Evolutionary conservation across 2,797 vertebrate species (phyloP).

Genomic region (Sphaeramia orbicularis): DNA sequence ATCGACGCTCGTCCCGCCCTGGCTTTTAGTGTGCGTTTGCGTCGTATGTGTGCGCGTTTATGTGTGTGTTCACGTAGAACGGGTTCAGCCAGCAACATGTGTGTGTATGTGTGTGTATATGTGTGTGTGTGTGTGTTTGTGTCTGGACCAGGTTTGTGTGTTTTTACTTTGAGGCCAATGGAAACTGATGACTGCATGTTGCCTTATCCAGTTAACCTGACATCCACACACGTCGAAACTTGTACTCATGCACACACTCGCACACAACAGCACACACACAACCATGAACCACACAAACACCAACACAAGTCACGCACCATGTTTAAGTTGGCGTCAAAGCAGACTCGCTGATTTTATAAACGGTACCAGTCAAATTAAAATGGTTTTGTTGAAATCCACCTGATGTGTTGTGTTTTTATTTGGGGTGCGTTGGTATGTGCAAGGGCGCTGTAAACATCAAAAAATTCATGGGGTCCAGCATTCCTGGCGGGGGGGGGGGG

Average conservation of each 20-base stretch:
- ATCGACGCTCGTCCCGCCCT: too few species aligned
- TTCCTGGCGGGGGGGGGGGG: too few species aligned
- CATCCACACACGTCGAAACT: conserved; percentile 55
- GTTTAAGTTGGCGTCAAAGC: conserved; percentile 84
- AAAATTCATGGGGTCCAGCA: too few species aligned
- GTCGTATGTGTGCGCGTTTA: conserved; percentile 41
- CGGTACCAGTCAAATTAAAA: conserved; percentile 85
- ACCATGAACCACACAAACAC: conserved; percentile 30
- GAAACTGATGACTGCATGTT: conserved; percentile 87
- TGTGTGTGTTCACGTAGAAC: conserved; percentile 64
- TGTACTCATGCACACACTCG: conserved; percentile 38
- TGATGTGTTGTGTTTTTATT: conserved; percentile 46
- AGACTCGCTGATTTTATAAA: conserved; percentile 88
- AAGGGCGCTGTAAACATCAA: too few species aligned
- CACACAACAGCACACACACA: conserved; percentile 40
- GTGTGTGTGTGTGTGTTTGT: conserved; percentile 52
- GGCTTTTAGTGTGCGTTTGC: conserved; percentile 54
- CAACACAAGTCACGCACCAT: conserved; percentile 60
- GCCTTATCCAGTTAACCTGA: conserved; percentile 83
- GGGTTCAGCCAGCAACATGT: conserved; percentile 70
- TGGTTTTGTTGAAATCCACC: conserved; percentile 86
- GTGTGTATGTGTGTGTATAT: conserved; percentile 67
- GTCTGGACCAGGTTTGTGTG: conserved; percentile 24
- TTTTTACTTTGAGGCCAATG: conserved; percentile 80
- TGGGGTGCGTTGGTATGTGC: too few species aligned